Conservation (phyloP, 1,140 invertebrate species). For the Cheumatopsyche charites region DNA sequence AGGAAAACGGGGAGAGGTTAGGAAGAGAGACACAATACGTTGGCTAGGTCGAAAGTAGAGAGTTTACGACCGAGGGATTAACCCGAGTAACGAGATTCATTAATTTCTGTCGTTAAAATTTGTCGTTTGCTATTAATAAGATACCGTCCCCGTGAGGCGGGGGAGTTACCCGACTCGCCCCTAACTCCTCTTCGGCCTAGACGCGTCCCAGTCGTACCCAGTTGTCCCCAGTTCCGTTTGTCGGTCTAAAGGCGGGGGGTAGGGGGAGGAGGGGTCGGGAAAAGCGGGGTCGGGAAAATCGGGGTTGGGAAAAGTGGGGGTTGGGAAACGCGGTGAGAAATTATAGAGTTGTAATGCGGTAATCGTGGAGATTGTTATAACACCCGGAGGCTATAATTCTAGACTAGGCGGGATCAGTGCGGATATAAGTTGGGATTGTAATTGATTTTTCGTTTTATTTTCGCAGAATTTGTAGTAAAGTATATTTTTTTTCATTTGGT, state of each 20-base stretch:
- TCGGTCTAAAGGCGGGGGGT: no score
- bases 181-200: slow-evolving; percentile 38
- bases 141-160: slow-evolving; percentile 50
- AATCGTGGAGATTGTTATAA: slow-evolving; percentile 45
- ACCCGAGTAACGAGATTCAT: slow-evolving; percentile 65
- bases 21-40: slow-evolving; percentile 46
- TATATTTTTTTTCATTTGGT: no score
- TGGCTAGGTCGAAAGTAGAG: slow-evolving; percentile 52
- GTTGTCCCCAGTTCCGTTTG: slow-evolving; percentile 32
- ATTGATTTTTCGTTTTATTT: no score
- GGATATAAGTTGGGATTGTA: no score
- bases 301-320: no score
- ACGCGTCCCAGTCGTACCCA: not conserved
- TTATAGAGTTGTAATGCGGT: slow-evolving; percentile 48
- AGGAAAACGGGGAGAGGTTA: not conserved
- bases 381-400: not conserved
- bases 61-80: slow-evolving; percentile 63
- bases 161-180: slow-evolving; percentile 30
- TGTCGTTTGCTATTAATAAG: slow-evolving; percentile 65
- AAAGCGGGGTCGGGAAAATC: no score
- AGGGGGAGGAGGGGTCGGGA: no score
- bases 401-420: slow-evolving; percentile 23
- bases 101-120: slow-evolving; percentile 66
- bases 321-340: slow-evolving; percentile 43
- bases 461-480: no score